Conservation (phyloP, 2,113 vertebrate species). For the Tetrao urogallus region DNA sequence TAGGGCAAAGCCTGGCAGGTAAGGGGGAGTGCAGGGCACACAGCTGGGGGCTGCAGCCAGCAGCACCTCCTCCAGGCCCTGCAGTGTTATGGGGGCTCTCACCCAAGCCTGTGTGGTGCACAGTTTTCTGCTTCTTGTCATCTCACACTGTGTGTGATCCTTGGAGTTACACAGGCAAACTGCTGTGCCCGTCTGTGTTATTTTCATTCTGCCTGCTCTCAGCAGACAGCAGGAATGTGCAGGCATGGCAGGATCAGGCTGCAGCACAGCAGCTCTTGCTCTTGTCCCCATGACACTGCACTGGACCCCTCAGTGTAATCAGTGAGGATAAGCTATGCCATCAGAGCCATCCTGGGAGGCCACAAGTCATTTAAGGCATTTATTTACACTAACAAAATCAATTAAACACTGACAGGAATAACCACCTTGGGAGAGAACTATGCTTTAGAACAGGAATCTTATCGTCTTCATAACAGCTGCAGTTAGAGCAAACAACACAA, state of each 20-base stretch:
- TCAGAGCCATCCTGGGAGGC: conserved; percentile 21
- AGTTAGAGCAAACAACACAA: neutral
- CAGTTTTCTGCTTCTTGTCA: neutral
- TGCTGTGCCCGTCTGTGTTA: neutral
- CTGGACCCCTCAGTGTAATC: neutral
- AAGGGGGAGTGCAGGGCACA: accelerated
- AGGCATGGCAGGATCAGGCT: neutral
- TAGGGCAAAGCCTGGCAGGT: accelerated
- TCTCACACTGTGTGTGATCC: accelerated
- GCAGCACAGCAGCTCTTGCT: neutral
- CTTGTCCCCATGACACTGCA: neutral
- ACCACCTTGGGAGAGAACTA: conserved; percentile 9
- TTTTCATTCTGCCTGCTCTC: accelerated
- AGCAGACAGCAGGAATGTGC: neutral
- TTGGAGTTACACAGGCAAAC: neutral
- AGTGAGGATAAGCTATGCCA: neutral
- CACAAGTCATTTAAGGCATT: conserved; percentile 37
- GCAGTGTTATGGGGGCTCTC: neutral
- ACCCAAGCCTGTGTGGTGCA: neutral
- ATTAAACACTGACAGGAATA: conserved; percentile 43
- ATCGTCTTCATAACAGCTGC: neutral
- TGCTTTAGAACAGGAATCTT: conserved; percentile 9
- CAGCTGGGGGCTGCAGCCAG: neutral
- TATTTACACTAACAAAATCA: conserved; percentile 40
- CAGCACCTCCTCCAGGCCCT: accelerated